Percentiles rank a stretch among this genome's conserved stretches.
These are phyloP conservation scores for Entomyzon cyanotis DNA, from an alignment of 2,113 vertebrate species.

Conservation along the genomic window DNA sequence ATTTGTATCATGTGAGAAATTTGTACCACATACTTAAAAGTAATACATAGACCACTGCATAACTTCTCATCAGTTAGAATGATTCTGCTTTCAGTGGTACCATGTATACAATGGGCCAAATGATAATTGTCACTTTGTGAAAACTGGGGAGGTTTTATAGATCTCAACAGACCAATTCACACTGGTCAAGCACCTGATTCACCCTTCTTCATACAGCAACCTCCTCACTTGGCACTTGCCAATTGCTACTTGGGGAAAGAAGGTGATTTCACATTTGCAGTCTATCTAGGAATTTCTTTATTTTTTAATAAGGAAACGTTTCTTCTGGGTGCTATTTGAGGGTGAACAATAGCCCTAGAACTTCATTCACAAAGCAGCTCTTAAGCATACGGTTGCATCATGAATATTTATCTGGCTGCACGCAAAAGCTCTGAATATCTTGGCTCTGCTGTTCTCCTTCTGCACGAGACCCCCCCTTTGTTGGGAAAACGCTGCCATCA, in stretches of 20 bases:
- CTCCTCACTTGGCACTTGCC: background rate
- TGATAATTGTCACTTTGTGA: background rate
- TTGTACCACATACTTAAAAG: background rate
- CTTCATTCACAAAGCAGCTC: background rate
- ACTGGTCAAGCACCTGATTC: background rate
- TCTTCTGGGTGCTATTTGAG: background rate
- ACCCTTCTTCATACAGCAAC: background rate
- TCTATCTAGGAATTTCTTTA: background rate
- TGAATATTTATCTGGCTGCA: conserved; percentile 48
- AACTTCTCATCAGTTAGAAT: background rate
- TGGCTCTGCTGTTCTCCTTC: background rate
- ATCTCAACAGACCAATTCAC: background rate
- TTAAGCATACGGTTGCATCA: background rate
- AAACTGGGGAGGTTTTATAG: background rate
- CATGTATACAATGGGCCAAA: background rate
- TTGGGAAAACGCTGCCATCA: conserved; percentile 53
- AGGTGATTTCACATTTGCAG: background rate
- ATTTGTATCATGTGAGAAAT: background rate
- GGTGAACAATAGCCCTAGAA: conserved; percentile 9
- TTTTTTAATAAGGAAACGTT: background rate
- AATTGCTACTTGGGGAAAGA: background rate
- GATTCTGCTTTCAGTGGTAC: background rate
- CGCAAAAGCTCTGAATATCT: background rate
- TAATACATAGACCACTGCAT: background rate
- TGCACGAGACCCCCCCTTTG: conserved; percentile 49